phyloP scores from a whole-genome alignment of 2,797 vertebrate species.

The Manis pentadactyla region DNA sequence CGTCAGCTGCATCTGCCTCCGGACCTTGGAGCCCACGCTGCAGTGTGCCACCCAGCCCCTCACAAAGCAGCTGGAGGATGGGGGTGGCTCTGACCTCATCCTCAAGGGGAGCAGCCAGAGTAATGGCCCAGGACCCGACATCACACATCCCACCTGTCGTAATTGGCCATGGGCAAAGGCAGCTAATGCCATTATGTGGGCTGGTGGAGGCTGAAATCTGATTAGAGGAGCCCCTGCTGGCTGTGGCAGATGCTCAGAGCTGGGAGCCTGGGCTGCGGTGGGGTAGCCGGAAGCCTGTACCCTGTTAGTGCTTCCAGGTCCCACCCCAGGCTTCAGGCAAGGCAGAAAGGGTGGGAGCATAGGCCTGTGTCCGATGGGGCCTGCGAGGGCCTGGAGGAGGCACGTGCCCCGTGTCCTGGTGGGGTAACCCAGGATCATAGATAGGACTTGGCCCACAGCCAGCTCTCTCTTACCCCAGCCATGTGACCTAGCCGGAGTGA shows the following conservation, averaged over 20 bases:
- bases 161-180: constrained; percentile 68
- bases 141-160: background rate
- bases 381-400: background rate
- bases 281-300: too few species aligned
- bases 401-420: background rate
- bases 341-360: background rate
- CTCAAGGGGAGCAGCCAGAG: background rate
- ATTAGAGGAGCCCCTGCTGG: constrained; percentile 57
- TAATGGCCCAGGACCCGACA: background rate
- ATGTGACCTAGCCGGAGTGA: background rate
- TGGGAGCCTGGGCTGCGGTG: background rate
- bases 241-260: background rate
- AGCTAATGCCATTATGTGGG: constrained; percentile 71
- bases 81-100: background rate
- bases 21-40: background rate
- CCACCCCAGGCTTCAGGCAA: background rate
- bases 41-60: background rate
- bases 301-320: background rate
- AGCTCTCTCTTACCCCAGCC: background rate
- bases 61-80: background rate
- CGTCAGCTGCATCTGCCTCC: background rate
- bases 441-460: background rate
- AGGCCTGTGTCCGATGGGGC: background rate
- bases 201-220: constrained; percentile 55
- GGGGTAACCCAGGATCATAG: background rate